Conservation (phyloP, 2,797 vertebrate genomes). For the Philypnodon macrostomus region DNA sequence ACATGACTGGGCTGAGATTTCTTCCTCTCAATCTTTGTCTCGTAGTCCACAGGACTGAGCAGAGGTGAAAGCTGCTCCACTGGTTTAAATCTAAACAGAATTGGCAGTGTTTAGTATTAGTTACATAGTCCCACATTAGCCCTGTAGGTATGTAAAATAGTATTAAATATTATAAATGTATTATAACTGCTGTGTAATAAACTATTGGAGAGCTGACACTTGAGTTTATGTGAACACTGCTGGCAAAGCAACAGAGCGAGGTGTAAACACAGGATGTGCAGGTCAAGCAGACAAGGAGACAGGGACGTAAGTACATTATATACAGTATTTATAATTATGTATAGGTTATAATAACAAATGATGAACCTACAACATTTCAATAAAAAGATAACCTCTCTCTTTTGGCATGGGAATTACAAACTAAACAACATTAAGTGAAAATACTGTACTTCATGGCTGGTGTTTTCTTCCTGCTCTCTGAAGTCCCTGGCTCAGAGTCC, state of each 20-base stretch:
- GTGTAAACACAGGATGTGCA: constrained; percentile 39
- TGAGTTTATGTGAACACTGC: constrained; percentile 18
- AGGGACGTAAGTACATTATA: too few species aligned
- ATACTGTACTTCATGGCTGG: constrained; percentile 49
- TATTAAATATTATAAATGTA: too few species aligned
- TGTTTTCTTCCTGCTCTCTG: constrained; percentile 61
- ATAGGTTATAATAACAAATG: too few species aligned
- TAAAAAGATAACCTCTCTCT: neutral
- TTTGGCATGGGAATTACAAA: too few species aligned
- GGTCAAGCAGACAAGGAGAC: too few species aligned
- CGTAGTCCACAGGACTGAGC: constrained; percentile 72
- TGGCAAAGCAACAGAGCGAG: constrained; percentile 30
- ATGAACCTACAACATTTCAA: neutral
- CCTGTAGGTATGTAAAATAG: neutral
- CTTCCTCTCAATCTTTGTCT: constrained; percentile 84
- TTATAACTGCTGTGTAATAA: too few species aligned
- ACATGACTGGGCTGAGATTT: constrained; percentile 85
- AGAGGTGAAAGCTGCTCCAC: constrained; percentile 71
- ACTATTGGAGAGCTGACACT: too few species aligned
- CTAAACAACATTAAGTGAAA: neutral
- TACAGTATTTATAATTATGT: too few species aligned
- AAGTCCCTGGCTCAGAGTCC: constrained; percentile 51
- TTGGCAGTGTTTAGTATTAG: constrained; percentile 26
- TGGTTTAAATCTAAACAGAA: constrained; percentile 78
- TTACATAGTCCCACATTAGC: constrained; percentile 2